Evolutionary conservation across 2,113 vertebrate genomes (phyloP), one percentile per base, ranked within the genome.

Genomic region (Hyperoodon ampullatus): DNA sequence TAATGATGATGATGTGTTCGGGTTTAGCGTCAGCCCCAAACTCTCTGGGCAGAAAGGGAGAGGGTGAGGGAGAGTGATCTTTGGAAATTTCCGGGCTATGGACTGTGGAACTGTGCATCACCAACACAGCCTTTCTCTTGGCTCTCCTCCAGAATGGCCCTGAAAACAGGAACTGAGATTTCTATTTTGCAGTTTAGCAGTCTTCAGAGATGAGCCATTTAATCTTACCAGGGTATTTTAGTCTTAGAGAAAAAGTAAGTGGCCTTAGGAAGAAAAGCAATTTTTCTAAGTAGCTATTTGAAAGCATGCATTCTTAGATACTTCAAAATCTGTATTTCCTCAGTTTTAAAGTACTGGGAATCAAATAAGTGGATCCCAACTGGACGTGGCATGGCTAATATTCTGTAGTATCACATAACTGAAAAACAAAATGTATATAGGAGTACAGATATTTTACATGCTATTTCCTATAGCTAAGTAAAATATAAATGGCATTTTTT

Each of bases 1-100:
- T 97, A 88, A 85, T 92, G n/a, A 90, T 21, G 15, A 93, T 94
- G 87, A 55, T 81, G 2, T 42, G n/a, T 63, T 89, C 55, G 8
- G 15, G 39, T 55, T 63, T 70, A 61, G 30, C 88, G 85, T 87
- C 15, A 82, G 74, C 23, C 26, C 47, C 35, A 95, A 90, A 84
- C 5, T 30, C 18, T 68, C 5, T 55, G 24, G 15, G 19, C 65
- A 47, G 16, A 70, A 42, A 97, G 66, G 8, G 11, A 30, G 12
- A 24, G 26, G 44, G 39, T 21, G 16, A 23, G 23, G 16, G 33
- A 4, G 8, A 28, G 5, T 33, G 28, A 24, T n/a, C 23, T 42
- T 71, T 77, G 72, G 21, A n/a, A 66, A 72, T 39, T 71, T 88
- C 8, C 15, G 19, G 33, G 65, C 19, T 30, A 14, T 42, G 11